Conservation (phyloP, 2,113 vertebrate species). For the Hippocampus guttulatus region DNA sequence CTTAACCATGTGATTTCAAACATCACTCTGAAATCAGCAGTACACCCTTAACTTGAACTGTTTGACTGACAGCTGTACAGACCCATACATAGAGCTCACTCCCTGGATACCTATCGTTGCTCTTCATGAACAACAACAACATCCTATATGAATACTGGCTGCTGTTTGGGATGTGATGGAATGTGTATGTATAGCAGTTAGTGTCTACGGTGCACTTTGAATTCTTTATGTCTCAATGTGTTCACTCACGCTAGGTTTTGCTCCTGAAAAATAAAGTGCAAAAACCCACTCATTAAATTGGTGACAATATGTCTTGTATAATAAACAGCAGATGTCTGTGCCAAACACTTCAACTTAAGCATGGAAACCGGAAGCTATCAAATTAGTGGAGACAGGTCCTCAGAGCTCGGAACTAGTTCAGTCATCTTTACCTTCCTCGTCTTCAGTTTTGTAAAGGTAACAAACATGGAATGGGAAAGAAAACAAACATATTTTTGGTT, state of each 20-base stretch:
- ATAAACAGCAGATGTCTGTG: constrained; percentile 30
- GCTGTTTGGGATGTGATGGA: not conserved
- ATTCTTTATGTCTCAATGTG: not conserved
- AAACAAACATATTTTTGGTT: constrained; percentile 20
- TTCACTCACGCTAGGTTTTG: not conserved
- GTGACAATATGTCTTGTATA: not conserved
- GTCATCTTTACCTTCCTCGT: constrained; percentile 86
- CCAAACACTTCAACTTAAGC: constrained; percentile 64
- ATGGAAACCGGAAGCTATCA: constrained; percentile 45
- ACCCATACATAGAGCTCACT: not conserved
- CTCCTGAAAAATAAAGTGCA: not conserved
- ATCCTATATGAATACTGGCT: not conserved
- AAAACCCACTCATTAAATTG: not conserved
- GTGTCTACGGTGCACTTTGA: not conserved
- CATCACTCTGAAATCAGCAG: constrained; percentile 38
- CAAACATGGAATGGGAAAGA: constrained; percentile 24
- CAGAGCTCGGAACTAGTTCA: constrained; percentile 37
- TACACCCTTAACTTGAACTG: constrained; percentile 52
- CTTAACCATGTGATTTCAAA: constrained; percentile 42
- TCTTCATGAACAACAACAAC: not conserved
- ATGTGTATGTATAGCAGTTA: not conserved
- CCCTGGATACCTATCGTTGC: not conserved
- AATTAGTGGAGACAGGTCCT: constrained; percentile 53
- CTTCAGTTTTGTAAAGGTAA: constrained; percentile 70
- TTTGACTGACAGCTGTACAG: constrained; percentile 45